Conservation (phyloP, 2,888 invertebrate species). For the Idaea biselata region DNA sequence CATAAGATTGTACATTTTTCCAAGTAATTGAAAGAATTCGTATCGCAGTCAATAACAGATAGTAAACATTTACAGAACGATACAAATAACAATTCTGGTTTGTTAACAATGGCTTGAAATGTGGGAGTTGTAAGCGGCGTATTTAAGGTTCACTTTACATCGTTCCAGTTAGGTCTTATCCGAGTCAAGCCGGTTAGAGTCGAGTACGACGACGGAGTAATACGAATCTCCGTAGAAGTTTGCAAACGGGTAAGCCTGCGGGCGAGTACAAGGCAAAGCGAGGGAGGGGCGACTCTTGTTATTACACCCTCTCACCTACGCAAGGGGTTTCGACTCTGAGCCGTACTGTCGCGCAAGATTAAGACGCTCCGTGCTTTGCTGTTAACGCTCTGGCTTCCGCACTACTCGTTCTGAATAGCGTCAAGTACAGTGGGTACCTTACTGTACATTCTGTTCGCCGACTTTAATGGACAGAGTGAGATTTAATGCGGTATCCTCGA, state of each 20-base stretch:
- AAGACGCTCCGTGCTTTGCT: slow-evolving; percentile 70
- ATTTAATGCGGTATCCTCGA: not conserved
- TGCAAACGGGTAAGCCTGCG: slow-evolving; percentile 60
- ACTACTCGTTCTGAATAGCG: slow-evolving; percentile 54
- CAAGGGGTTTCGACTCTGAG: slow-evolving; percentile 67
- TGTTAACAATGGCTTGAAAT: slow-evolving; percentile 41
- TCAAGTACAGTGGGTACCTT: slow-evolving; percentile 41
- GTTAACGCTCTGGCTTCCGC: slow-evolving; percentile 65
- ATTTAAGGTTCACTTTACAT: slow-evolving; percentile 58
- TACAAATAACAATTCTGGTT: slow-evolving; percentile 40
- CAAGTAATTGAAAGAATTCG: slow-evolving; percentile 28
- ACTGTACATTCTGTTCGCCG: slow-evolving; percentile 45
- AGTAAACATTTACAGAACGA: slow-evolving; percentile 38
- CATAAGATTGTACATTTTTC: slow-evolving; percentile 13
- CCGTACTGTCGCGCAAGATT: slow-evolving; percentile 71
- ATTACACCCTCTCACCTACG: slow-evolving; percentile 79
- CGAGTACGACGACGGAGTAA: slow-evolving; percentile 60
- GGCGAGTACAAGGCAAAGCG: slow-evolving; percentile 53
- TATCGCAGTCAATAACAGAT: slow-evolving; percentile 27
- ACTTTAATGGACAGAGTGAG: slow-evolving; percentile 39
- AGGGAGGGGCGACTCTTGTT: slow-evolving; percentile 63
- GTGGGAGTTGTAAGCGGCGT: slow-evolving; percentile 43
- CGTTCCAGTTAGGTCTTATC: slow-evolving; percentile 61
- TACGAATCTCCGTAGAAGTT: slow-evolving; percentile 71
- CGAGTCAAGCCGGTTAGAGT: slow-evolving; percentile 65